Evolutionary conservation across 1,140 invertebrate species (phyloP), one percentile per base, ranked within the genome.

Genomic region (Drosophila aff.): DNA sequence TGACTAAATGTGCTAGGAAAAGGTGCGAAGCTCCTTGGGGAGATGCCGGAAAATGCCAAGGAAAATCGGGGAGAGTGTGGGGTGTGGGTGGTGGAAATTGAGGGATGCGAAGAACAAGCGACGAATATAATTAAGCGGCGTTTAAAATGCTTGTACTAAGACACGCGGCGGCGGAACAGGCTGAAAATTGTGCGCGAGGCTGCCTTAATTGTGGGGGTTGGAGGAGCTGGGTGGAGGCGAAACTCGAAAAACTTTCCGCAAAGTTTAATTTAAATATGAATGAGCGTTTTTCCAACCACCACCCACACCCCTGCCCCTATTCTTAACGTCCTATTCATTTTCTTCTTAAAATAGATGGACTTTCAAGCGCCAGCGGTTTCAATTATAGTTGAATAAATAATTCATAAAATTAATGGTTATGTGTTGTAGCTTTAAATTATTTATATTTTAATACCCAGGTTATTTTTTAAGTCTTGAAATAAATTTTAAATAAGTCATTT

Each of bases 191-290:
- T 53, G 49, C 16, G 31, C 26, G 38, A 31, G 63, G 55, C 31
- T n/a, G 49, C 28, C 36, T 41, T 47, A 75, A 63, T 62, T 74
- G 72, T 38, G 57, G 28, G 53, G 52, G 21, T 3, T 16, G 43
- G 21, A 31, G 16, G 41, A 1, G 44, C 3, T 2, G 0, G 8
- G 40, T 3, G n/a, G 36, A n/a, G 4, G 18, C 11, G 38, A 58
- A 71, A 58, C 47, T 69, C 15, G 50, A 69, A 72, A 83, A 87
- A 86, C 83, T 87, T 87, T 87, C 68, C 65, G 47, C 80, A 90
- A 89, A 85, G 75, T 89, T 89, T 84, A 84, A 90, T 89, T 89
- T 90, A 81, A 90, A 90, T 85, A 84, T 82, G 76, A 85, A 90
- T 90, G 76, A 90, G 61, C 77, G 57, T 71, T 76, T 73, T 79